Percentiles rank a stretch among this genome's conserved stretches.
Conservation (phyloP, 2,113 vertebrate genomes). For the Pipra filicauda region DNA sequence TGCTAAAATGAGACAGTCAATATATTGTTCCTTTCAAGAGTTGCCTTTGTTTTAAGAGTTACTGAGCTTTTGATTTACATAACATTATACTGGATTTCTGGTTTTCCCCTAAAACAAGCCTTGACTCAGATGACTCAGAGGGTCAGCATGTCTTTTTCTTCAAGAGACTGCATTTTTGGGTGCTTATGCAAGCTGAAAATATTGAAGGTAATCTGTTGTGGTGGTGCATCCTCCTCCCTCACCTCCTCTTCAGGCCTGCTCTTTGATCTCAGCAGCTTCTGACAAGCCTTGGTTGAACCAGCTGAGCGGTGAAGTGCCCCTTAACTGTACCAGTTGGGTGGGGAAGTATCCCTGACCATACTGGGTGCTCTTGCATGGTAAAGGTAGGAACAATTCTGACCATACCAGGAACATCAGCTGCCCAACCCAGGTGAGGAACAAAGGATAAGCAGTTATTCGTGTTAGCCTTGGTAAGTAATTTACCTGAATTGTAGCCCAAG, state of each 20-base stretch:
- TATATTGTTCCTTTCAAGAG: background rate
- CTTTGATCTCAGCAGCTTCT: background rate
- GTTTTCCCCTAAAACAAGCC: background rate
- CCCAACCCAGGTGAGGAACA: rapidly evolving
- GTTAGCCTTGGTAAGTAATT: background rate
- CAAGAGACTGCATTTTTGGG: background rate
- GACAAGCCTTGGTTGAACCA: background rate
- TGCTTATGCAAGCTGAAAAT: background rate
- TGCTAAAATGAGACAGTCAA: background rate
- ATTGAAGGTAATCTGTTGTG: background rate
- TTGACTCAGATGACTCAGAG: background rate
- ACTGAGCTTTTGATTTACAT: background rate
- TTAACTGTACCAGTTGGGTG: rapidly evolving
- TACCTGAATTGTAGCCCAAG: background rate
- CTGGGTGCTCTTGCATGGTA: background rate
- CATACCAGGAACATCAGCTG: background rate
- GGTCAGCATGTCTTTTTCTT: background rate
- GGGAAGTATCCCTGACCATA: background rate
- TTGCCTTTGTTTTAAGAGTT: background rate
- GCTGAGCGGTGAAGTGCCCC: background rate
- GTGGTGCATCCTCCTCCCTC: background rate
- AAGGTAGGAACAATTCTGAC: background rate
- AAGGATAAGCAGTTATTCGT: background rate
- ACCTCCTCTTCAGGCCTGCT: background rate
- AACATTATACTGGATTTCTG: background rate